Evolutionary conservation across 2,113 vertebrate species (phyloP).

Genomic region (Galbula dea): DNA sequence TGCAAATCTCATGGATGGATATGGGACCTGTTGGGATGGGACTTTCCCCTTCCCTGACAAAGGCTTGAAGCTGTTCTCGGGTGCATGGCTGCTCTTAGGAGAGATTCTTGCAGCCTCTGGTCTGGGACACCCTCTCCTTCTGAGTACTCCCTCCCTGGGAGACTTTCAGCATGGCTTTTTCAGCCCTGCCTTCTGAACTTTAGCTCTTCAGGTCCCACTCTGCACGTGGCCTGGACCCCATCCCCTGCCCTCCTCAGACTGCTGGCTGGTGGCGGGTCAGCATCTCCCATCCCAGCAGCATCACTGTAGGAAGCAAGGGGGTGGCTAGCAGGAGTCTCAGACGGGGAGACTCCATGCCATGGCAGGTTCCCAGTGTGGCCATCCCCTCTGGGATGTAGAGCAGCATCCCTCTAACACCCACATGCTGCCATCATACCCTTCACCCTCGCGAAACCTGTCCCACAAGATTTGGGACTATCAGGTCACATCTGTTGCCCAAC

Average conservation of each 20-base stretch:
- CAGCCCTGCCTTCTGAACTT: not conserved
- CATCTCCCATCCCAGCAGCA: not conserved
- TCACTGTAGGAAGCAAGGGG: rapidly evolving
- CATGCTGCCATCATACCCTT: not conserved
- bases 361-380: not conserved
- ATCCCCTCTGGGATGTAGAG: not conserved
- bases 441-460: not conserved
- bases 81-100: not conserved
- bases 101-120: not conserved
- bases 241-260: not conserved
- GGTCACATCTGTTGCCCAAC: not conserved
- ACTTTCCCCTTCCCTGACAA: not conserved
- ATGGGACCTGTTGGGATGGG: not conserved
- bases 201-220: not conserved
- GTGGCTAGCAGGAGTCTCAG: not conserved
- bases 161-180: not conserved
- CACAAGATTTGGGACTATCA: not conserved
- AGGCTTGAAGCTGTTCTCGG: not conserved
- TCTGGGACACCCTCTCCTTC: not conserved
- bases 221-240: not conserved
- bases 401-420: not conserved
- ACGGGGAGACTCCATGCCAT: not conserved
- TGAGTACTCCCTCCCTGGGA: not conserved
- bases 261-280: not conserved
- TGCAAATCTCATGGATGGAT: not conserved